Conservation (phyloP, 2,888 invertebrate genomes). For the Pandemis heparana region DNA sequence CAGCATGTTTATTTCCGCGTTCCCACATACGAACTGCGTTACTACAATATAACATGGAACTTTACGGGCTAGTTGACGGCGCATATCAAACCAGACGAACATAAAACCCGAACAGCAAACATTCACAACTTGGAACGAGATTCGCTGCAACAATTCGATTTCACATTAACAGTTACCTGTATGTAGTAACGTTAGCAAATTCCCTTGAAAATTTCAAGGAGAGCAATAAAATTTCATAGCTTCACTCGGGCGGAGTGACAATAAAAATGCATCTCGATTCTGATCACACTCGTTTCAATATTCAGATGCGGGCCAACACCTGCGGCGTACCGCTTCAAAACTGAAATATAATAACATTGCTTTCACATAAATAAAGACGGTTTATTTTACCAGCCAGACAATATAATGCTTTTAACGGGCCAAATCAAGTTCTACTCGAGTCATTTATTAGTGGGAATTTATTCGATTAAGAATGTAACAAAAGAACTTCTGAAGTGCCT, state of each 20-base stretch:
- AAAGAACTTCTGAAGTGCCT: background rate
- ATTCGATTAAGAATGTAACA: background rate
- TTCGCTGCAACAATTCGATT: constrained; percentile 45
- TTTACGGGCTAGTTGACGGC: constrained; percentile 4
- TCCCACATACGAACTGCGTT: background rate
- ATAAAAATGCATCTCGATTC: constrained; percentile 84
- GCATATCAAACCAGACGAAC: constrained; percentile 7
- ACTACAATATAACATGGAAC: background rate
- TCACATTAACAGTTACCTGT: constrained; percentile 55
- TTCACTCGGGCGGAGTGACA: constrained; percentile 73
- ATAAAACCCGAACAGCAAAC: background rate
- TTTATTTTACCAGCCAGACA: constrained; percentile 51
- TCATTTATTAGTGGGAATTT: constrained; percentile 9
- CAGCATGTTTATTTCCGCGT: background rate
- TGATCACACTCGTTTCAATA: constrained; percentile 81
- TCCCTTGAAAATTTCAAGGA: constrained; percentile 63
- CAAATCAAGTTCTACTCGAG: constrained; percentile 17
- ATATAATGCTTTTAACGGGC: constrained; percentile 46
- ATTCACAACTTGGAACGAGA: constrained; percentile 14
- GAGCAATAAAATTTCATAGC: constrained; percentile 76
- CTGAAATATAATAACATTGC: constrained; percentile 76
- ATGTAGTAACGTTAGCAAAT: constrained; percentile 56
- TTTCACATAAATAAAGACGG: constrained; percentile 70
- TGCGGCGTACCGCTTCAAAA: constrained; percentile 75
- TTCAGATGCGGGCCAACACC: constrained; percentile 78